phyloP scores from a whole-genome alignment of 1,140 invertebrate genomes.

The Acromyrmex charruanus region DNA sequence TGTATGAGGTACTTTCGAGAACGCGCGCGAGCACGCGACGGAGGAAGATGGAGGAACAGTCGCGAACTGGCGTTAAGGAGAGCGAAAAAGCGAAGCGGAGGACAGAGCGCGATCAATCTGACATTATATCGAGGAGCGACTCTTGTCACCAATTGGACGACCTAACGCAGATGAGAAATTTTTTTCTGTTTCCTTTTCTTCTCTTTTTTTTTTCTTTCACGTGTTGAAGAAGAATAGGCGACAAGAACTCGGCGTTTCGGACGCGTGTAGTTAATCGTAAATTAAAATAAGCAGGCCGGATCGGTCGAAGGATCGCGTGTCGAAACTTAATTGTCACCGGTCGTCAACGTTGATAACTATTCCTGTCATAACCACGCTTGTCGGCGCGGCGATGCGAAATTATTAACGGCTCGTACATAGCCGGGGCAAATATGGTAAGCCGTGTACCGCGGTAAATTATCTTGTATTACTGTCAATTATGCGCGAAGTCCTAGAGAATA shows the following conservation, averaged over 20 bases:
- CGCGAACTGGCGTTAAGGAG: constrained; percentile 1
- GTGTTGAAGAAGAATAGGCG: not conserved
- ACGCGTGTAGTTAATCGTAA: not conserved
- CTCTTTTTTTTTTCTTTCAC: not conserved
- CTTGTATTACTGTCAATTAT: constrained; percentile 31
- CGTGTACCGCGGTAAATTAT: constrained; percentile 8
- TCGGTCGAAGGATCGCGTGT: not conserved
- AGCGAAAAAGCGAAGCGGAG: not conserved
- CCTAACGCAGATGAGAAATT: not conserved
- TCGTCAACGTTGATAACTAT: constrained; percentile 1
- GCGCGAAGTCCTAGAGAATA: constrained; percentile 5
- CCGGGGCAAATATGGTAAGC: not conserved
- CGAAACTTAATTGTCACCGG: not conserved
- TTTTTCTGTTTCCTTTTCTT: not conserved
- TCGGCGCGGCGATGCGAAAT: not conserved
- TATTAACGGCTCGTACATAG: constrained; percentile 9
- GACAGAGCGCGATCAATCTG: constrained; percentile 5
- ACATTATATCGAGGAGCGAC: not conserved
- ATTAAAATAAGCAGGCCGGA: constrained; percentile 2
- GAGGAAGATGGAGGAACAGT: constrained; percentile 1
- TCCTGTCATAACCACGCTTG: not conserved
- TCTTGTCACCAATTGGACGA: not conserved
- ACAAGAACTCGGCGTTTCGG: not conserved
- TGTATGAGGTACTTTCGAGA: constrained; percentile 32
- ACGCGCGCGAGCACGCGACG: constrained; percentile 32